A percentile compares a stretch with the other conserved stretches of the same genome.
Evolutionary conservation across 2,888 invertebrate genomes (phyloP).

Genomic region (Lacanobia wlatinum): DNA sequence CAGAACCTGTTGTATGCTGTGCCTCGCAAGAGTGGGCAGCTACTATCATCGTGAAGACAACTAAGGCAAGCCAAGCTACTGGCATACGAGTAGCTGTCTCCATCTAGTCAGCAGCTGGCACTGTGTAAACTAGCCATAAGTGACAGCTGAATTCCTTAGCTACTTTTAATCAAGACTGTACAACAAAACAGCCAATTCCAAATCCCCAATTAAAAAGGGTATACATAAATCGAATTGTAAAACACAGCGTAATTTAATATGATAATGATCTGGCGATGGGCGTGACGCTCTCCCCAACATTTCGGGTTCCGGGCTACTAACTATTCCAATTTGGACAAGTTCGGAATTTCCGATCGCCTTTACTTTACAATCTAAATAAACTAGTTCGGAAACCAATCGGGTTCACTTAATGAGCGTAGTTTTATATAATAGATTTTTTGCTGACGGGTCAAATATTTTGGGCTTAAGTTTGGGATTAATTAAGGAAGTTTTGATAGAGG

Average conservation of each 20-base stretch:
- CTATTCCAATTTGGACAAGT: constrained; percentile 68
- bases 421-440: constrained; percentile 53
- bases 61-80: too few relatives aligned
- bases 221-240: constrained; percentile 40
- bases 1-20: too few relatives aligned
- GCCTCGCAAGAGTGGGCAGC: too few relatives aligned
- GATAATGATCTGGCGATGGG: constrained; percentile 54
- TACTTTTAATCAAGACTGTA: neutral
- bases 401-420: constrained; percentile 58
- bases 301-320: constrained; percentile 45
- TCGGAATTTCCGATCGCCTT: constrained; percentile 61
- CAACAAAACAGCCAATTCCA: neutral
- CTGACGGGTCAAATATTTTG: constrained; percentile 31
- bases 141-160: neutral
- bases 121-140: too few relatives aligned
- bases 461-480: constrained; percentile 35
- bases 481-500: constrained; percentile 24
- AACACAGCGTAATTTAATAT: constrained; percentile 48
- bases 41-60: too few relatives aligned
- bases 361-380: constrained; percentile 60
- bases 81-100: too few relatives aligned
- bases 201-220: constrained; percentile 27
- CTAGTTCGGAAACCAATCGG: constrained; percentile 62
- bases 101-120: too few relatives aligned
- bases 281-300: constrained; percentile 37